A percentile compares a stretch with the other conserved stretches of the same genome.
Evolutionary conservation across 1,140 invertebrate genomes (phyloP).

Genomic region (Trachymyrmex septentrionalis): DNA sequence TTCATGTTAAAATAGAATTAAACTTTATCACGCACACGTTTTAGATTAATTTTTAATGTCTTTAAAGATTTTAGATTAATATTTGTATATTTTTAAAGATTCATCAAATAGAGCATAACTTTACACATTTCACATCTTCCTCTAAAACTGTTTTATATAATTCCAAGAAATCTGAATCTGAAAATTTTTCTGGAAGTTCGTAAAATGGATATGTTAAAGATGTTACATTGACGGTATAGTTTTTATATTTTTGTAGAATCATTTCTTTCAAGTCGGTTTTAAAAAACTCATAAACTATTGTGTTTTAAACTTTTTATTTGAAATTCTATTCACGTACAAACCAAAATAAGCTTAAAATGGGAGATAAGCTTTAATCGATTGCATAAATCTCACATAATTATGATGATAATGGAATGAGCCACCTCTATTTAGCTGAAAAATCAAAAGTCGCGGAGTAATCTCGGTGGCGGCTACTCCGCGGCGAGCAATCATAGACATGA

Average conservation of each 20-base stretch:
- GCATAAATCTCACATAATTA: conserved; percentile 15
- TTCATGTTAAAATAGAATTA: not conserved
- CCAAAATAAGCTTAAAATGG: not conserved
- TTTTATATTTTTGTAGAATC: not conserved
- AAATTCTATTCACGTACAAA: not conserved
- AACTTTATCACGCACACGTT: not conserved
- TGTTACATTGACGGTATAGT: not conserved
- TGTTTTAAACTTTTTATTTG: not conserved
- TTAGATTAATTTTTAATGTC: not conserved
- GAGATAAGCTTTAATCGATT: not conserved
- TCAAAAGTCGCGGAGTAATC: conserved; percentile 32
- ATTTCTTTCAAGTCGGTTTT: not conserved
- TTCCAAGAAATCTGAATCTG: not conserved
- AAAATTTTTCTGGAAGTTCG: not conserved
- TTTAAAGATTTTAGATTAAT: not conserved
- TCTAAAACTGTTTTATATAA: not conserved
- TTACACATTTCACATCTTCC: not conserved
- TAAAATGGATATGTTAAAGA: not conserved
- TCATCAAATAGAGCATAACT: not conserved
- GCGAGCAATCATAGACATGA: conserved; percentile 70
- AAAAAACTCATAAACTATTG: not conserved
- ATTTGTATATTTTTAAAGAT: not conserved
- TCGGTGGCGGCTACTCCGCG: conserved; percentile 56
- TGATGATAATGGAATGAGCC: not conserved
- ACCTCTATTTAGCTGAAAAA: conserved; percentile 25